Percentiles rank a stretch among this genome's conserved stretches.
phyloP scores from a whole-genome alignment of 2,113 vertebrate species.

The Platysteira castanea region DNA sequence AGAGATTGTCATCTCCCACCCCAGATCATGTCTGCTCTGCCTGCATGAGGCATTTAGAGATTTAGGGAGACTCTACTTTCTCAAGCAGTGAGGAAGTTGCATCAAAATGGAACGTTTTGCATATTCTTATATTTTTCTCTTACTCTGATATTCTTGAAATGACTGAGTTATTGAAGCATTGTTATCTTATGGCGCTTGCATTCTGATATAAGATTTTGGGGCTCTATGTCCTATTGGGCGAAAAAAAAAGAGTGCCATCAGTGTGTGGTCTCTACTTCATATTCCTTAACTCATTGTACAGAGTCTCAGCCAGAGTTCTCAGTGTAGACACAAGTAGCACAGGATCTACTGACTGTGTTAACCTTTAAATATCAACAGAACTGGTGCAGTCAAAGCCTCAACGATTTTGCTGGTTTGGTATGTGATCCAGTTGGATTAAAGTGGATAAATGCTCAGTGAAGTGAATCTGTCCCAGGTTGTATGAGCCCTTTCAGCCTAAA shows the following conservation, averaged over 20 bases:
- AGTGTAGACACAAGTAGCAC: neutral
- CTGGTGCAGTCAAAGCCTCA: neutral
- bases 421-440: conserved; percentile 35
- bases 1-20: conserved; percentile 19
- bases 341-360: conserved; percentile 26
- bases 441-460: conserved; percentile 17
- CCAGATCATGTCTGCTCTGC: neutral
- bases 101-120: neutral
- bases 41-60: neutral
- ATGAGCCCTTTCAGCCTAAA: neutral
- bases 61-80: neutral
- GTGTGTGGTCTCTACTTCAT: neutral
- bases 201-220: neutral
- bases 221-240: neutral
- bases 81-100: neutral
- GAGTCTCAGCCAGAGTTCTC: neutral
- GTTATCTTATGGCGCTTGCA: neutral
- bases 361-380: neutral
- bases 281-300: neutral
- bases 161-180: neutral
- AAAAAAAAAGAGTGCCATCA: neutral
- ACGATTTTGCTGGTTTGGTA: conserved; percentile 11
- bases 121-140: neutral
- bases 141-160: neutral
- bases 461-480: neutral